Percentiles rank a stretch among this genome's conserved stretches.
These are phyloP conservation scores for Diachasmimorpha longicaudata DNA, from an alignment of 1,140 invertebrate genomes.

Conservation along the genomic window DNA sequence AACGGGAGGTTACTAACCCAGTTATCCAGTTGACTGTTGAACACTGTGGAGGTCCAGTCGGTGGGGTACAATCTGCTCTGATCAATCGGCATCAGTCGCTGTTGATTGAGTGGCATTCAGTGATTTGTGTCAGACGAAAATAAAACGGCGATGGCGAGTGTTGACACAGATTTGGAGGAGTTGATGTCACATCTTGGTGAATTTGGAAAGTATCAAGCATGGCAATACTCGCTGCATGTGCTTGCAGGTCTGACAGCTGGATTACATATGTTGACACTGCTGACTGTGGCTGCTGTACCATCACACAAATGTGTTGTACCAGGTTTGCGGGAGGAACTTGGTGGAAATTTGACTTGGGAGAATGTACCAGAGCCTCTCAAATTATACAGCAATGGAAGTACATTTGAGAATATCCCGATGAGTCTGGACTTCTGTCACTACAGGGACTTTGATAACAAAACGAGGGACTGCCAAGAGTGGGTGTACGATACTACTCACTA, in stretches of 20 bases:
- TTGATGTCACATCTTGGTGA: slow-evolving; percentile 76
- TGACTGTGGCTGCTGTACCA: slow-evolving; percentile 80
- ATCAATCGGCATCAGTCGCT: background rate
- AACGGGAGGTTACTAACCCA: slow-evolving; percentile 31
- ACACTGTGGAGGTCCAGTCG: background rate
- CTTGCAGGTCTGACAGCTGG: slow-evolving; percentile 77
- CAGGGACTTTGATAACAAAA: slow-evolving; percentile 55
- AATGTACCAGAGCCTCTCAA: slow-evolving; percentile 33
- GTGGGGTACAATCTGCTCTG: background rate
- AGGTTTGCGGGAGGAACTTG: slow-evolving; percentile 47
- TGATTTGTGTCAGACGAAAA: background rate
- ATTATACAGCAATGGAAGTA: slow-evolving; percentile 42
- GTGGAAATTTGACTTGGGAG: slow-evolving; percentile 63
- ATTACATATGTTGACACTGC: slow-evolving; percentile 78
- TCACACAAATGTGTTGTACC: slow-evolving; percentile 75
- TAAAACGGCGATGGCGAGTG: slow-evolving; percentile 55
- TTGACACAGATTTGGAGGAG: slow-evolving; percentile 71
- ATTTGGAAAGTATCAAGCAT: slow-evolving; percentile 79
- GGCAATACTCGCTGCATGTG: slow-evolving; percentile 78
- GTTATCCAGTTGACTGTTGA: slow-evolving; percentile 30
- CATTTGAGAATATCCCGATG: slow-evolving; percentile 62
- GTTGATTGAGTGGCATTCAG: background rate
- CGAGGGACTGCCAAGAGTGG: slow-evolving; percentile 68
- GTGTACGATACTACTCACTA: slow-evolving; percentile 76
- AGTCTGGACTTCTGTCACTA: slow-evolving; percentile 65